phyloP scores from a whole-genome alignment of 2,888 invertebrate species.

The Odontomyia ornata region DNA sequence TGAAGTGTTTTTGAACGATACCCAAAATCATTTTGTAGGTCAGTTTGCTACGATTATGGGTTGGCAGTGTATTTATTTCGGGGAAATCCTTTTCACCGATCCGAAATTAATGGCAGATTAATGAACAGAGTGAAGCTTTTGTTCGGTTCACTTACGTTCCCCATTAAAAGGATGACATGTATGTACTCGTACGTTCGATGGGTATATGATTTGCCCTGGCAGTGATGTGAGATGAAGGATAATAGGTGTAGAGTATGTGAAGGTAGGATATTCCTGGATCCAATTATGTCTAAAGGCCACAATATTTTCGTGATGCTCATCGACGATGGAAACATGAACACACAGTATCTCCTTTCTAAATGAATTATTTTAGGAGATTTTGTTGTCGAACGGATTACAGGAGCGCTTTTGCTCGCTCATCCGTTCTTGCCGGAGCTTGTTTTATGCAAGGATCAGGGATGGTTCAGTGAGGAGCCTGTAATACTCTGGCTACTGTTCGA shows the following conservation, averaged over 20 bases:
- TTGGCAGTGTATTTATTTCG: constrained; percentile 12
- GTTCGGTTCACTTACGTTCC: constrained; percentile 32
- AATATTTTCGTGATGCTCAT: constrained; percentile 30
- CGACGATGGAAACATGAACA: constrained; percentile 17
- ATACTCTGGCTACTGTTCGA: constrained; percentile 6
- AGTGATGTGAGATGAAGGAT: background rate
- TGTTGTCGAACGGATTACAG: constrained; percentile 42
- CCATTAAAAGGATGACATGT: background rate
- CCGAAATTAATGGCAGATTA: constrained; percentile 44
- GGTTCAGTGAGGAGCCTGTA: background rate
- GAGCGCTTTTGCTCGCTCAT: constrained; percentile 16
- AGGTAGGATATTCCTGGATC: constrained; percentile 16
- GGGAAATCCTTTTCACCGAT: constrained; percentile 41
- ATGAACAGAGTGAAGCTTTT: constrained; percentile 37
- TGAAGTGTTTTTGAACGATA: constrained; percentile 26
- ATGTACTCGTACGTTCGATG: constrained; percentile 3
- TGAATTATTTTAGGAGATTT: constrained; percentile 41
- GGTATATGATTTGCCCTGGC: background rate
- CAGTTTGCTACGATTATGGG: constrained; percentile 28
- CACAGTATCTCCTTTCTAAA: constrained; percentile 20
- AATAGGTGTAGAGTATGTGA: background rate
- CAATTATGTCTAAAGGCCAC: constrained; percentile 33
- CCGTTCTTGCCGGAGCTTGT: background rate
- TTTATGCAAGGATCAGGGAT: background rate
- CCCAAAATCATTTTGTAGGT: constrained; percentile 12